phyloP scores from a whole-genome alignment of 2,888 invertebrate genomes.

The Operophtera brumata region DNA sequence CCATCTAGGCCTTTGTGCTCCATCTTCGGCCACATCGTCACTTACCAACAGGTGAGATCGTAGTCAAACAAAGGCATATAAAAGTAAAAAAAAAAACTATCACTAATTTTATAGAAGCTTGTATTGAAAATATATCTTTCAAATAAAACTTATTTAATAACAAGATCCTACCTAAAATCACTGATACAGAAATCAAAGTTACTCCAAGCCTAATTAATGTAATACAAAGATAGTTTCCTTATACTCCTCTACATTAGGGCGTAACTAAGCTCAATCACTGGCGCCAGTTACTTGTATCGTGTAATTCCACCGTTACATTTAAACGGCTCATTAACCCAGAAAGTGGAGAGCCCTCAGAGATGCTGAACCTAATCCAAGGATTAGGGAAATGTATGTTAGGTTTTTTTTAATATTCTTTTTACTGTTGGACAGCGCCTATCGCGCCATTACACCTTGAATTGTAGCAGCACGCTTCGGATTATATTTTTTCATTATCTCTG shows the following conservation, averaged over 20 bases:
- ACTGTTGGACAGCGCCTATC: slow-evolving; percentile 25
- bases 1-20: too few relatives aligned
- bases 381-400: slow-evolving; percentile 30
- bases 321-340: slow-evolving; percentile 36
- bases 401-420: slow-evolving; percentile 28
- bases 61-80: too few relatives aligned
- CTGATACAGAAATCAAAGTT: background rate
- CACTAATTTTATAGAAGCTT: too few relatives aligned
- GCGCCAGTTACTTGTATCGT: slow-evolving; percentile 22
- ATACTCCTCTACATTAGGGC: slow-evolving; percentile 7
- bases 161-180: background rate
- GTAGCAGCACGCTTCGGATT: slow-evolving; percentile 6
- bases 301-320: slow-evolving; percentile 25
- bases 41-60: too few relatives aligned
- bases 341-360: slow-evolving; percentile 26
- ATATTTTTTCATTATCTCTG: background rate
- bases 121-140: too few relatives aligned
- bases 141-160: too few relatives aligned
- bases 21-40: too few relatives aligned
- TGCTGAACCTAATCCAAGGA: slow-evolving; percentile 29
- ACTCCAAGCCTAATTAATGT: background rate
- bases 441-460: slow-evolving; percentile 23
- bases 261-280: slow-evolving; percentile 20
- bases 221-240: slow-evolving; percentile 10
- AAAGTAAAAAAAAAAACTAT: too few relatives aligned